These are phyloP conservation scores for Koerneria pararmatus DNA, from an alignment of 2,888 invertebrate species.

Conservation along the genomic window DNA sequence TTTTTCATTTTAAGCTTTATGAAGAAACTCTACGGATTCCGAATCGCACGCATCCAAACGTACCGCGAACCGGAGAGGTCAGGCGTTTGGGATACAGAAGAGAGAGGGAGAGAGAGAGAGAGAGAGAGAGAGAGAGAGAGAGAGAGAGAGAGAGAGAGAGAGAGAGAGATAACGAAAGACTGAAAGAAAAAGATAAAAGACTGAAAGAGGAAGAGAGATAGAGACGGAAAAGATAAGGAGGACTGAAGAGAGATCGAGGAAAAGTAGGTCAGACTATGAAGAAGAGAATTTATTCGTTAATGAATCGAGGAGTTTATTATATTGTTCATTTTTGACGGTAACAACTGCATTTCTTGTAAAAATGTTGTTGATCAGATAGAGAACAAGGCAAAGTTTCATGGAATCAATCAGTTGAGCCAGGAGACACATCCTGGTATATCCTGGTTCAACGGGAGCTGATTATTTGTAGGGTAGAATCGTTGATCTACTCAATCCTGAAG, in stretches of 20 bases:
- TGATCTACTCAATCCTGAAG: slow-evolving; percentile 25
- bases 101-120: slow-evolving; percentile 6
- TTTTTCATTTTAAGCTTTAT: slow-evolving; percentile 47
- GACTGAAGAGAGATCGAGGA: not conserved
- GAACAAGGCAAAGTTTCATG: not conserved
- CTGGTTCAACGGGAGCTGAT: too few relatives aligned
- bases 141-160: slow-evolving; percentile 26
- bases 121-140: not conserved
- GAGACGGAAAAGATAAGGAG: not conserved
- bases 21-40: slow-evolving; percentile 22
- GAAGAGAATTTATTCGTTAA: not conserved
- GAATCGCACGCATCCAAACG: slow-evolving; percentile 33
- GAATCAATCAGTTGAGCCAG: not conserved
- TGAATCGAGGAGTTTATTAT: not conserved
- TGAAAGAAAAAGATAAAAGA: not conserved
- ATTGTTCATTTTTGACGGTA: not conserved
- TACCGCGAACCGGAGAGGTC: slow-evolving; percentile 33
- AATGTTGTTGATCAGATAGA: too few relatives aligned
- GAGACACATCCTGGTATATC: not conserved
- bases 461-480: slow-evolving; percentile 19
- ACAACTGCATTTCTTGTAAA: not conserved
- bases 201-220: not conserved
- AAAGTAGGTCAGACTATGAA: too few relatives aligned
- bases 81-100: slow-evolving; percentile 7
- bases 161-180: slow-evolving; percentile 23